Evolutionary conservation across 2,888 invertebrate genomes (phyloP).

Genomic region (Drosophila formosana): DNA sequence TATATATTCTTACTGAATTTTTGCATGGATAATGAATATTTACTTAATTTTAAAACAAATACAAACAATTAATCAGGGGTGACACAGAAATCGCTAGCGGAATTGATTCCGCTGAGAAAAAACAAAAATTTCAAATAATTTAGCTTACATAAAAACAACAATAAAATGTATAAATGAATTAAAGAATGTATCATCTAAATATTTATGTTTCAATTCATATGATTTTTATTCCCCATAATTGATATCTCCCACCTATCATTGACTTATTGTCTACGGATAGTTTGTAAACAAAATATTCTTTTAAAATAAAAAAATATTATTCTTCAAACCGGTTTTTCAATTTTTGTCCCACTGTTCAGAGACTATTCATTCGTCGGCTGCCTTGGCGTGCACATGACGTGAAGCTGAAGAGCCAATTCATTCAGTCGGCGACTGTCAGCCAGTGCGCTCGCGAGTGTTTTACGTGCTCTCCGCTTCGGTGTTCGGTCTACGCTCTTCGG

Average conservation of each 20-base stretch:
- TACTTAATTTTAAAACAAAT: too few relatives aligned
- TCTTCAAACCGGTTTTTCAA: neutral
- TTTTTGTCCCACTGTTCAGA: conserved; percentile 39
- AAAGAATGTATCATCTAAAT: too few relatives aligned
- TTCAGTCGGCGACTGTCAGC: conserved; percentile 57
- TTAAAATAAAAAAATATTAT: neutral
- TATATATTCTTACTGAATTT: too few relatives aligned
- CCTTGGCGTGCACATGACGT: conserved; percentile 38
- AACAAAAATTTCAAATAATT: too few relatives aligned
- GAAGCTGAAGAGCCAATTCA: conserved; percentile 50
- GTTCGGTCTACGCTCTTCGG: conserved; percentile 6
- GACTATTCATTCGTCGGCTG: conserved; percentile 29
- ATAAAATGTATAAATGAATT: too few relatives aligned
- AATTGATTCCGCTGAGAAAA: too few relatives aligned
- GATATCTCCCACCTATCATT: neutral
- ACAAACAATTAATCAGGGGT: too few relatives aligned
- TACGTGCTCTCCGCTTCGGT: conserved; percentile 18
- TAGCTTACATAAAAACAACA: too few relatives aligned
- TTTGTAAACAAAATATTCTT: neutral
- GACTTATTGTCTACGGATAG: neutral
- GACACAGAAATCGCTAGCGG: too few relatives aligned
- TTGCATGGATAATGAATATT: too few relatives aligned
- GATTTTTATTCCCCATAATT: too few relatives aligned
- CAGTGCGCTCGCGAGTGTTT: conserved; percentile 40
- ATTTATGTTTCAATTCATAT: too few relatives aligned